Evolutionary conservation across 2,888 invertebrate genomes (phyloP), one percentile per base, ranked within the genome.

Genomic region (Seladonia tumulorum): DNA sequence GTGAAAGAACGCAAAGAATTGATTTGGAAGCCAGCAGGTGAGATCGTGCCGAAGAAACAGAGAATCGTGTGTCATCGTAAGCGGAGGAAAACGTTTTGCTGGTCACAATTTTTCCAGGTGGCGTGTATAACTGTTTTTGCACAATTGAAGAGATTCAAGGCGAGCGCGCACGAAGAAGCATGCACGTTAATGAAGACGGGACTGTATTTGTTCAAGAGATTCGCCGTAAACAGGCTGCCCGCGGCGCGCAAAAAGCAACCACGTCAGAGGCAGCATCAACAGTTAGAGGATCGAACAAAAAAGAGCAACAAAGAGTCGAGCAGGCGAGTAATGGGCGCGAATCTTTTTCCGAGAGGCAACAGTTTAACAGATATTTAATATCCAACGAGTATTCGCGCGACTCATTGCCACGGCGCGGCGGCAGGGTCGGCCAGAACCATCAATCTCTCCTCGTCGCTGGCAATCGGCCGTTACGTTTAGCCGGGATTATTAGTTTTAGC

Each of bases 341-440:
- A 60, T n/a, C 14, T 60, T 60, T 25, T 60, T 14, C 60, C n/a
- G n/a, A n/a, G 25, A 25, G 60, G 14, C 25, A 60, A 60, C 25
- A 60, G 25, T 60, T 60, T 60, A 60, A 60, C 60, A 60, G 60
- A 25, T 60, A 60, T 60, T 60, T 60, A 60, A 60, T 60, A 53
- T 53, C 49, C 49, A 22, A 60, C 49, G 5, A 18, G 18, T n/a
- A 0, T 49, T 49, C 49, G 49, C 49, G 49, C 49, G 49, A 49
- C 60, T 60, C 60, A 60, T 60, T 25, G 14, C 5, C n/a, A 14
- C 29, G n/a, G n/a, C n/a, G n/a, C n/a, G 29, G n/a, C 12, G n/a
- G n/a, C 60, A 60, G 22, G 22, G 60, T 25, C 60, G 60, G 25
- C 5, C 14, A 60, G 60, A 60, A 60, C 60, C 60, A 60, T 60